Conservation (phyloP, 2,888 invertebrate species). For the Dasysyrphus tricinctus region DNA sequence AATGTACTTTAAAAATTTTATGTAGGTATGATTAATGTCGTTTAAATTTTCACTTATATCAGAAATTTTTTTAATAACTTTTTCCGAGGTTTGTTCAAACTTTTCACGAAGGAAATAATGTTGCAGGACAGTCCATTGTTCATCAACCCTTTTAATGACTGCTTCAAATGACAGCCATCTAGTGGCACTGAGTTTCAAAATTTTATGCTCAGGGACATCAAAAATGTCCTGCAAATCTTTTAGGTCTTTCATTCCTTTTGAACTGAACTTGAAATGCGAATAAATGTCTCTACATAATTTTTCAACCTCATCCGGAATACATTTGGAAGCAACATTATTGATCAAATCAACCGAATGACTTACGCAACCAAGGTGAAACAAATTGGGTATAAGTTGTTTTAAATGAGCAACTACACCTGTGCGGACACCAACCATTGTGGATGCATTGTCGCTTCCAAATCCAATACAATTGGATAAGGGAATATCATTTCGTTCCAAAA, state of each 20-base stretch:
- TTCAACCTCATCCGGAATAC: neutral
- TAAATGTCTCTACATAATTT: neutral
- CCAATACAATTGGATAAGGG: neutral
- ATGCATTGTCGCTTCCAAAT: conserved; percentile 1
- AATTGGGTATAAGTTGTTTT: neutral
- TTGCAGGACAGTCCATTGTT: no score
- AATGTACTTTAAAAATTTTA: no score
- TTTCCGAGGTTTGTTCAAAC: no score
- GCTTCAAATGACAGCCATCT: no score
- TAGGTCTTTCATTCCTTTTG: neutral
- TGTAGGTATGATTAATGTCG: no score
- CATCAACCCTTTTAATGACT: no score
- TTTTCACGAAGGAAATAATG: no score
- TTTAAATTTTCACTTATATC: no score
- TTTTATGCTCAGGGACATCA: neutral
- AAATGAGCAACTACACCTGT: neutral
- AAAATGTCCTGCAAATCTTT: neutral
- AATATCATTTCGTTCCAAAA: neutral
- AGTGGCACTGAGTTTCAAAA: neutral
- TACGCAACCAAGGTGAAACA: neutral
- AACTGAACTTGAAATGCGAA: neutral
- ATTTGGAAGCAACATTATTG: neutral
- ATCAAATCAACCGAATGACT: neutral
- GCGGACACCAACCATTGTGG: neutral
- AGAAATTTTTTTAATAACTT: no score